phyloP scores from a whole-genome alignment of 2,113 vertebrate genomes.

The Callaeas wilsoni region DNA sequence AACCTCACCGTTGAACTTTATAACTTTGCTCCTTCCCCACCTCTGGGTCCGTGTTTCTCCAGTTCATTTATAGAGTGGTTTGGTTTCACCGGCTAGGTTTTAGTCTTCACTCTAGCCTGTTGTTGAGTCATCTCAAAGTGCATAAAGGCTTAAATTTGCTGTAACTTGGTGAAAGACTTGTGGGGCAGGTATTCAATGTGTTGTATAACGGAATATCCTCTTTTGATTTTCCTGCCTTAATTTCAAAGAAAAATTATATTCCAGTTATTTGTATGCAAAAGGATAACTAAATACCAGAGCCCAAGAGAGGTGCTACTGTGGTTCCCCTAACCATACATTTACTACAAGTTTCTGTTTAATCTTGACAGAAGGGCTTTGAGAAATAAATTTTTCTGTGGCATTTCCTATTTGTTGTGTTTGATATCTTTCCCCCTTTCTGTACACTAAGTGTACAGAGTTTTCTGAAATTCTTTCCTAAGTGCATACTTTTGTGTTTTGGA shows the following conservation, averaged over 20 bases:
- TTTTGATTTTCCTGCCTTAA: background rate
- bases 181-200: background rate
- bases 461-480: background rate
- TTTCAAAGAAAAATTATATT: background rate
- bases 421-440: background rate
- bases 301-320: background rate
- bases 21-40: background rate
- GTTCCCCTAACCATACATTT: background rate
- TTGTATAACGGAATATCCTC: background rate
- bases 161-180: background rate
- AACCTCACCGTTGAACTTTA: fast-evolving
- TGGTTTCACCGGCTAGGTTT: background rate
- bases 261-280: background rate
- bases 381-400: background rate
- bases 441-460: background rate
- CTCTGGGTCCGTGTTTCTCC: background rate
- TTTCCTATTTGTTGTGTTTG: background rate
- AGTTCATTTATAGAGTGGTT: background rate
- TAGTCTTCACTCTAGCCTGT: background rate
- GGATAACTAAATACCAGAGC: background rate
- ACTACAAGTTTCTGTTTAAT: background rate
- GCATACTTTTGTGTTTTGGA: background rate
- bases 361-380: background rate
- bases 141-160: background rate
- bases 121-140: background rate